phyloP scores from a whole-genome alignment of 1,140 invertebrate species.

The Megathymus violae region DNA sequence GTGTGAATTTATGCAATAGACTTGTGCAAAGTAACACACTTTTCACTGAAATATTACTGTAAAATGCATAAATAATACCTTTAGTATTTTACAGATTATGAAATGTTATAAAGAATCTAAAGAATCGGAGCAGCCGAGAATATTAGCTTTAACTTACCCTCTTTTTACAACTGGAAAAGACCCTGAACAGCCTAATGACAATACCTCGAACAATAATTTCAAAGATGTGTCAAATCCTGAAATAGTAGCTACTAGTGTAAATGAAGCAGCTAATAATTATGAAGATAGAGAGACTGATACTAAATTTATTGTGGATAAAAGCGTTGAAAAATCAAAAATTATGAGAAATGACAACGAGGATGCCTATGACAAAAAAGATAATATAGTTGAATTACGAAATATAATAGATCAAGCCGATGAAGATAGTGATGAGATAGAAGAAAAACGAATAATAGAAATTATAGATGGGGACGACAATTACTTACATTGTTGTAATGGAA shows the following conservation, averaged over 20 bases:
- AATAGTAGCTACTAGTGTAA: conserved; percentile 9
- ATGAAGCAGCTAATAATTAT: conserved; percentile 4
- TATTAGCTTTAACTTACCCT: conserved; percentile 69
- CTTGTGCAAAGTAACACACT: too few relatives aligned
- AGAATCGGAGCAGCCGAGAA: conserved; percentile 49
- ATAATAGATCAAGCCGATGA: neutral
- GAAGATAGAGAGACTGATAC: conserved; percentile 22
- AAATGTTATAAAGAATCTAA: conserved; percentile 56
- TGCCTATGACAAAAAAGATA: conserved; percentile 1
- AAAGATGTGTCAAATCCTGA: neutral
- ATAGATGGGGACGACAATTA: conserved; percentile 17
- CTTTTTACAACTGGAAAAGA: conserved; percentile 59
- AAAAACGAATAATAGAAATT: conserved; percentile 16
- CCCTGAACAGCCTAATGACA: conserved; percentile 21
- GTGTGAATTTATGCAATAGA: too few relatives aligned
- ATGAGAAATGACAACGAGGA: conserved; percentile 20
- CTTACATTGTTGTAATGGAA: conserved; percentile 3
- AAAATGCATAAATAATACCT: conserved; percentile 10
- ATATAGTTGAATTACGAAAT: neutral
- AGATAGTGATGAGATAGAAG: conserved; percentile 5
- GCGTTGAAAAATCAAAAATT: too few relatives aligned
- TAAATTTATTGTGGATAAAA: conserved; percentile 9
- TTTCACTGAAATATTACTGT: neutral
- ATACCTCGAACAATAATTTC: conserved; percentile 23
- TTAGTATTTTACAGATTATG: conserved; percentile 64